Conservation (phyloP, 1,140 invertebrate genomes). For the Apis florea region DNA sequence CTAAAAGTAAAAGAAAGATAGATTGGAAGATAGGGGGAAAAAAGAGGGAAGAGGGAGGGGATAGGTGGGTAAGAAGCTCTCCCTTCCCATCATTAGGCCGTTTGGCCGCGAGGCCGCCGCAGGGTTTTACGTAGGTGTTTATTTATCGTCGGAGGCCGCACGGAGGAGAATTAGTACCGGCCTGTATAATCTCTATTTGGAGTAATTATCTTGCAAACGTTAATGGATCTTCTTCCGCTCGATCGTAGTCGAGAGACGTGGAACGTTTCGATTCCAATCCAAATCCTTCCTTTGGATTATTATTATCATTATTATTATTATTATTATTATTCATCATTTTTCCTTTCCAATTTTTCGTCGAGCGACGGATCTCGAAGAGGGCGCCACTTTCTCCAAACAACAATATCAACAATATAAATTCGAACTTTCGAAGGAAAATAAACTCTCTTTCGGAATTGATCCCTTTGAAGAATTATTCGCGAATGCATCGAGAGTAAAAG, state of each 20-base stretch:
- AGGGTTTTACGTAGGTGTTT: conserved; percentile 43
- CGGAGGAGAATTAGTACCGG: conserved; percentile 40
- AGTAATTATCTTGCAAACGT: conserved; percentile 18
- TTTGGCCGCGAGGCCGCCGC: conserved; percentile 39
- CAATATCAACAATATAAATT: no score
- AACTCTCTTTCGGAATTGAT: no score
- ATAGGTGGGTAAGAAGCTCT: conserved; percentile 23
- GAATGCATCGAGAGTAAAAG: no score
- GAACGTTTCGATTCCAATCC: not conserved
- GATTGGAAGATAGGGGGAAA: not conserved
- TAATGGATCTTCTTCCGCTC: conserved; percentile 16
- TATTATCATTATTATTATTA: no score
- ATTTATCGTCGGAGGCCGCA: conserved; percentile 50
- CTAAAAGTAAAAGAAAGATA: not conserved
- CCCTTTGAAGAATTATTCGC: no score
- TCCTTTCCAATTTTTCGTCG: no score
- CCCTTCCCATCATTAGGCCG: conserved; percentile 49
- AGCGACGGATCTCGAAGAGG: no score
- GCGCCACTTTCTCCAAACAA: no score
- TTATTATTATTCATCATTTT: no score
- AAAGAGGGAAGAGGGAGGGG: not conserved
- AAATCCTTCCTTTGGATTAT: not conserved
- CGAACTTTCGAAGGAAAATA: no score
- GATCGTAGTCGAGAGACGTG: not conserved
- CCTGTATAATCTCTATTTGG: conserved; percentile 30